phyloP scores from a whole-genome alignment of 1,140 invertebrate genomes.

The Galendromus occidentalis region DNA sequence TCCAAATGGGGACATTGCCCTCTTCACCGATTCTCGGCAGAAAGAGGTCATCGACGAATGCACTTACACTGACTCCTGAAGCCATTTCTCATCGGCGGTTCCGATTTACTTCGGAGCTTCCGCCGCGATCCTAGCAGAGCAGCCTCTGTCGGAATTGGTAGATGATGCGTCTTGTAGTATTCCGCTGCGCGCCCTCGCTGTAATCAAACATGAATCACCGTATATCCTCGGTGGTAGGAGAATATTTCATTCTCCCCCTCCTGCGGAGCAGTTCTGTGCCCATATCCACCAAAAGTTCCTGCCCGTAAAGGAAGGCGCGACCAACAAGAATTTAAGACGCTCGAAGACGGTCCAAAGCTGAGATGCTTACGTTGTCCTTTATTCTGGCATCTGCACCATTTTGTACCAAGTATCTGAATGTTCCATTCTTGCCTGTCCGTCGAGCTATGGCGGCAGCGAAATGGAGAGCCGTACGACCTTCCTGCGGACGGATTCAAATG shows the following conservation, averaged over 20 bases:
- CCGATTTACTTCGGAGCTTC: constrained; percentile 6
- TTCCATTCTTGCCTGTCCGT: constrained; percentile 18
- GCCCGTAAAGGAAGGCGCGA: too few relatives aligned
- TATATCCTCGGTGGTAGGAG: too few relatives aligned
- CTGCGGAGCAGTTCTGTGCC: too few relatives aligned
- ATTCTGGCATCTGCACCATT: constrained; percentile 50
- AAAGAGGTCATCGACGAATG: too few relatives aligned
- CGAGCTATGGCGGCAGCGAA: constrained; percentile 53
- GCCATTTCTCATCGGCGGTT: background rate
- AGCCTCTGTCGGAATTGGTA: constrained; percentile 19
- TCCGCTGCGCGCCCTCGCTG: constrained; percentile 59
- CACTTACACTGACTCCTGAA: constrained; percentile 5
- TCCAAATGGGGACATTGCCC: too few relatives aligned
- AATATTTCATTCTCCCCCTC: too few relatives aligned
- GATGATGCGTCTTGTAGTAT: constrained; percentile 45
- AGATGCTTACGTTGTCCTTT: constrained; percentile 19
- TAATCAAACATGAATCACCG: constrained; percentile 20
- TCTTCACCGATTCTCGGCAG: too few relatives aligned
- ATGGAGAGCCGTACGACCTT: constrained; percentile 72
- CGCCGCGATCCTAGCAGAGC: constrained; percentile 3
- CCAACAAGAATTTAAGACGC: too few relatives aligned
- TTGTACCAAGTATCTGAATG: constrained; percentile 42
- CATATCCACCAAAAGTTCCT: too few relatives aligned
- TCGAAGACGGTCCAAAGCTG: too few relatives aligned
- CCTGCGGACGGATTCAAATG: constrained; percentile 26